These are phyloP conservation scores for Oplegnathus fasciatus DNA, from an alignment of 2,113 vertebrate genomes.

Conservation along the genomic window DNA sequence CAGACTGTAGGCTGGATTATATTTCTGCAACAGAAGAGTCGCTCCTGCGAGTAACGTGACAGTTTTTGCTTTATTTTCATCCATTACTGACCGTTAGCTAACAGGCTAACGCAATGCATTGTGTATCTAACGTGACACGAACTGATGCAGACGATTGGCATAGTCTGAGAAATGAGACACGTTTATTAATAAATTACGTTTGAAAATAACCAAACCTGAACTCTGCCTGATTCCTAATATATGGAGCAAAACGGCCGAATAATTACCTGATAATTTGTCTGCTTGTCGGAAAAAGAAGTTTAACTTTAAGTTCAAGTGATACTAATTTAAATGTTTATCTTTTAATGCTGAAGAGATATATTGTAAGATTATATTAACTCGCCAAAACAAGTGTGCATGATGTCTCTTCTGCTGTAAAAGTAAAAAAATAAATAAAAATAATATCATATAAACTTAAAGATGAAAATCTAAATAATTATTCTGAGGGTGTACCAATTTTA, in stretches of 20 bases:
- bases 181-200: neutral
- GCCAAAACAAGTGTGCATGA: neutral
- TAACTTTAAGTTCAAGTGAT: neutral
- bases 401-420: neutral
- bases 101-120: neutral
- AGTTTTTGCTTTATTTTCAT: neutral
- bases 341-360: neutral
- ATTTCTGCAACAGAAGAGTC: conserved; percentile 6
- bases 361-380: neutral
- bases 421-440: neutral
- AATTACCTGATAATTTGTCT: neutral
- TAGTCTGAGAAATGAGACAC: neutral
- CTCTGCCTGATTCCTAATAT: neutral
- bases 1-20: conserved; percentile 7
- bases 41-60: neutral
- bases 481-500: no score
- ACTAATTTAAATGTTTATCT: neutral
- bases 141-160: neutral
- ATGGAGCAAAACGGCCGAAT: neutral
- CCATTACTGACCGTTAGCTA: neutral
- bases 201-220: neutral
- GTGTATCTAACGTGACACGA: neutral
- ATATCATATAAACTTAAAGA: neutral
- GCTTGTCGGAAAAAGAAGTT: neutral
- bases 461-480: no score